Evolutionary conservation across 2,888 invertebrate species (phyloP).

Genomic region (Imbricaverruca yamaguchii): DNA sequence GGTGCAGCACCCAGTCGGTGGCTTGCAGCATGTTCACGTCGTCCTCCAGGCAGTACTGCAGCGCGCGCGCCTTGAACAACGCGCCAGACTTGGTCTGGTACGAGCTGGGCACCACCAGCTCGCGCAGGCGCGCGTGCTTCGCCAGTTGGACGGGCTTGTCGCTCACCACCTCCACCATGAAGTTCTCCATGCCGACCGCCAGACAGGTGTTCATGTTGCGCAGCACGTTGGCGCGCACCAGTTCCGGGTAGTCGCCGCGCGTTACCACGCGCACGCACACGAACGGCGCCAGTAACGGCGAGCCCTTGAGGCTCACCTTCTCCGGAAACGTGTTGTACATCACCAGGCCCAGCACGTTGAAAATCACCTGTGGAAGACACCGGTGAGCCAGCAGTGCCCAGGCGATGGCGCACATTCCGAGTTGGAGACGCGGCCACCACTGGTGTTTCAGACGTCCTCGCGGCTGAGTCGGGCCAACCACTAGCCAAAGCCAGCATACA

Average conservation of each 20-base stretch:
- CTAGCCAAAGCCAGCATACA: no score
- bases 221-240: conserved; percentile 77
- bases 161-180: conserved; percentile 65
- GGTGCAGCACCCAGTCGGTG: conserved; percentile 92
- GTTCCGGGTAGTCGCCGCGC: conserved; percentile 83
- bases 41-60: conserved; percentile 91
- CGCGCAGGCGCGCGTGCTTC: conserved; percentile 27
- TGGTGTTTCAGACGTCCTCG: no score
- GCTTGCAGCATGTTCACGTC: conserved; percentile 73
- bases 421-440: no score
- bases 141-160: neutral
- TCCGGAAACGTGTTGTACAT: conserved; percentile 93
- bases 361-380: conserved; percentile 58
- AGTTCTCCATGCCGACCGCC: conserved; percentile 87
- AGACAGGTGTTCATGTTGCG: conserved; percentile 79
- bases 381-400: no score
- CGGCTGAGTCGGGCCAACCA: no score
- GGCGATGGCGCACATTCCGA: no score
- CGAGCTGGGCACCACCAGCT: conserved; percentile 73
- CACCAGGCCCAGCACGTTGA: conserved; percentile 76
- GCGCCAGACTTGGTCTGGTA: conserved; percentile 87
- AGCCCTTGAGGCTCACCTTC: conserved; percentile 77
- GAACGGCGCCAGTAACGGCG: conserved; percentile 84
- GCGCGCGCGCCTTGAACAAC: conserved; percentile 84
- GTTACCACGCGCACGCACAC: conserved; percentile 91